Base-by-base conservation (phyloP, 2,797 vertebrate genomes). In the Artibeus lituratus region DNA sequence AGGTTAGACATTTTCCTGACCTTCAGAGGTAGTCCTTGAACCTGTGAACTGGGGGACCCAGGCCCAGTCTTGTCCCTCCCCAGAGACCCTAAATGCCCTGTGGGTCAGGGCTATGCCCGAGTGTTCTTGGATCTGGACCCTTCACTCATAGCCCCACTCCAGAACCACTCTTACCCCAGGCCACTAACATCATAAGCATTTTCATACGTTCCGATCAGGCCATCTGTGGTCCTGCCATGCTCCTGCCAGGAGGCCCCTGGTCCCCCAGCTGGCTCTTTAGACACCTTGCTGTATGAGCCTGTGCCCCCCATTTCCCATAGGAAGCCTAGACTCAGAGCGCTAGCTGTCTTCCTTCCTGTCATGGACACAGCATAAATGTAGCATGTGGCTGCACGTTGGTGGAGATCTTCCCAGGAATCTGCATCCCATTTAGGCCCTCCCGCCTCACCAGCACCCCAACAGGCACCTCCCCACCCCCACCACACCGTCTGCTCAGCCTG, bases 331-430 rank as follows among this genome's bases (percentile, higher is more conserved):
- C 92, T 72, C 51, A 0, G 26, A 59, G 29, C 18, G 12, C 22
- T 81, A 42, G 2, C 49, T 22, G 15, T 65, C 65, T 77, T 77
- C 62, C 77, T 39, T n/a, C 81, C 29, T 7, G 51, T 29, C 15
- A 15, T 4, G 29, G 82, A 51, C 39, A 35, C 8, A 29, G 49
- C 47, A 14, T 57, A 15, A 7, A 5, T 9, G 32, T 47, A n/a
- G 19, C 69, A 10, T 5, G 32, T 42, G 35, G 42, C 91, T 92
- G 15, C n/a, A n/a, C 8, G 5, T 5, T 9, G 70, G 29, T 59
- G n/a, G 29, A n/a, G 59, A 95, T 77, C 74, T 53, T 57, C 47
- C 44, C 51, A 24, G 35, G 62, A 70, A 77, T 37, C 81, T 74
- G 29, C 29, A 35, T 32, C 24, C 67, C 76, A 10, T 59, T 53